These are phyloP conservation scores for Scaptomyza hsui DNA, from an alignment of 1,140 invertebrate genomes.

Conservation along the genomic window DNA sequence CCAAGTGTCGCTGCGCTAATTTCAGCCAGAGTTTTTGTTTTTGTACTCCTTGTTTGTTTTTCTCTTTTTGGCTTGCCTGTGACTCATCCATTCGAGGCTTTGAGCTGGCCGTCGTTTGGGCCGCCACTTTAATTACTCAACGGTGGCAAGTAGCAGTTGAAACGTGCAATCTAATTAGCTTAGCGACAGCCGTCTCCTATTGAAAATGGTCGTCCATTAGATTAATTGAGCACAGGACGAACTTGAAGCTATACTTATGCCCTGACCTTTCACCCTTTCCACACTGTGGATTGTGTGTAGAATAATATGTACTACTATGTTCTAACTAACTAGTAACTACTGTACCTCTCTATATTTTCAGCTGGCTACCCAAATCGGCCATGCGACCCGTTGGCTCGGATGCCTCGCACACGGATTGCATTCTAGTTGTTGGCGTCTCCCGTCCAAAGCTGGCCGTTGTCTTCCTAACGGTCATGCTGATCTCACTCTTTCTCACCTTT, in stretches of 20 bases:
- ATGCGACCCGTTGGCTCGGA: slow-evolving; percentile 91
- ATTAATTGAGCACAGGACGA: slow-evolving; percentile 49
- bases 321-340: neutral
- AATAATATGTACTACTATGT: no score
- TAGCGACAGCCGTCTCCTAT: slow-evolving; percentile 28
- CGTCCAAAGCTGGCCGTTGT: slow-evolving; percentile 91
- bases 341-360: slow-evolving; percentile 71
- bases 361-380: slow-evolving; percentile 91
- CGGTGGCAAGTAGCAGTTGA: slow-evolving; percentile 18
- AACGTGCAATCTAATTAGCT: slow-evolving; percentile 71
- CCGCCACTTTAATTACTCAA: slow-evolving; percentile 48
- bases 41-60: neutral
- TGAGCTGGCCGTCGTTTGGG: slow-evolving; percentile 12
- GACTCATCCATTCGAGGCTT: slow-evolving; percentile 11
- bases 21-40: slow-evolving; percentile 33
- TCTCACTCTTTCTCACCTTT: slow-evolving; percentile 91
- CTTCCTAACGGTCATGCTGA: slow-evolving; percentile 89
- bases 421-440: slow-evolving; percentile 90
- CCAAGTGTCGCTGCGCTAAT: slow-evolving; percentile 44
- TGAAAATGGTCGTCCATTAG: slow-evolving; percentile 51
- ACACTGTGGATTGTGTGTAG: no score
- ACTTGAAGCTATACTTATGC: neutral
- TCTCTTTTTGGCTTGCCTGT: slow-evolving; percentile 5
- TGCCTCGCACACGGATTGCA: slow-evolving; percentile 88
- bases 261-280: neutral